Evolutionary conservation across 1,140 invertebrate species (phyloP).

Genomic region (Battus philenor): DNA sequence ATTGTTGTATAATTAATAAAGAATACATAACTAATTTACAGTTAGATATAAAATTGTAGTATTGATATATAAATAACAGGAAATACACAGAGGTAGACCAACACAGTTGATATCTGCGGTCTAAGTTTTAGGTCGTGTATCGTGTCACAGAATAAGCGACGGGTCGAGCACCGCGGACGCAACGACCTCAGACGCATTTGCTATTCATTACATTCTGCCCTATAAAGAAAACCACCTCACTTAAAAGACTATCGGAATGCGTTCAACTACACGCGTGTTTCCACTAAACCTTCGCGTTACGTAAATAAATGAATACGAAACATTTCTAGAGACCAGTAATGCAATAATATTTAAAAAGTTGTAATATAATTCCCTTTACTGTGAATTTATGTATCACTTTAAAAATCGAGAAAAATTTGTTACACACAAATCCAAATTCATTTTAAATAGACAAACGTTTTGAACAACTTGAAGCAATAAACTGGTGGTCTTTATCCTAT

Average conservation of each 20-base stretch:
- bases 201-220: conserved; percentile 58
- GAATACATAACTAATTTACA: too few relatives aligned
- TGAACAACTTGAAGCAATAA: too few relatives aligned
- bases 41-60: too few relatives aligned
- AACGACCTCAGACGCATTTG: conserved; percentile 42
- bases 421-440: too few relatives aligned
- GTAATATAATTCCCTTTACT: too few relatives aligned
- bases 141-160: conserved; percentile 4
- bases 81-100: background rate
- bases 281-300: conserved; percentile 36
- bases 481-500: too few relatives aligned
- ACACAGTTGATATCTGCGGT: conserved; percentile 4
- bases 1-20: too few relatives aligned
- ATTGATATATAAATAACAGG: conserved; percentile 15
- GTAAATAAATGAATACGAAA: conserved; percentile 26
- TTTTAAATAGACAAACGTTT: too few relatives aligned
- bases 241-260: conserved; percentile 40
- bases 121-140: conserved; percentile 12
- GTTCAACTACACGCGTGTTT: conserved; percentile 32
- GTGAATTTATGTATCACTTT: too few relatives aligned
- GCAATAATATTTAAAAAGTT: background rate
- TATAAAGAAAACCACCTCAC: conserved; percentile 47
- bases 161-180: conserved; percentile 26
- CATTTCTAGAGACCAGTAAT: conserved; percentile 2
- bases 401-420: too few relatives aligned